Conservation (phyloP, 2,888 invertebrate species). For the Augochlorella aurata region DNA sequence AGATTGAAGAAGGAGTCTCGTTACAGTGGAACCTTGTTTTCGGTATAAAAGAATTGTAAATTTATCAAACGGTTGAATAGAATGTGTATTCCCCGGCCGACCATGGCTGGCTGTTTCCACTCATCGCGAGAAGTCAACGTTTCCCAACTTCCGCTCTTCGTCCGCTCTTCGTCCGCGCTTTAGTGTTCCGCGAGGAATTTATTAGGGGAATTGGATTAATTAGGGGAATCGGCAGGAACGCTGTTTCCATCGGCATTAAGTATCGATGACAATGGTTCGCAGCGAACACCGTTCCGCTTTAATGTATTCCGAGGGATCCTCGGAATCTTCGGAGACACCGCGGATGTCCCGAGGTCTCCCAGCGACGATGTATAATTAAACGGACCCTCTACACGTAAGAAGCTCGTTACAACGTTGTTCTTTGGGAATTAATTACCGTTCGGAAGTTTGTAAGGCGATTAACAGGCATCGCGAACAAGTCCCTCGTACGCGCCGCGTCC, state of each 20-base stretch:
- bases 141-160: background rate
- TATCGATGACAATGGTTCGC: slow-evolving; percentile 25
- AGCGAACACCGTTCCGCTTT: slow-evolving; percentile 33
- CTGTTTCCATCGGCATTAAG: background rate
- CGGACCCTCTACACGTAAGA: slow-evolving; percentile 39
- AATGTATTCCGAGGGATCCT: slow-evolving; percentile 46
- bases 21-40: too few relatives aligned
- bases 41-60: too few relatives aligned
- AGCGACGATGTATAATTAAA: slow-evolving; percentile 48
- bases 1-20: too few relatives aligned
- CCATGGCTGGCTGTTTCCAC: background rate
- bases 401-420: slow-evolving; percentile 48
- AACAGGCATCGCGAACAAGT: slow-evolving; percentile 31
- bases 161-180: background rate
- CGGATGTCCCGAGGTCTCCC: background rate
- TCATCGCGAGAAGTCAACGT: background rate
- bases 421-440: slow-evolving; percentile 52
- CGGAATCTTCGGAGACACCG: slow-evolving; percentile 28
- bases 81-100: too few relatives aligned
- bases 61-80: too few relatives aligned
- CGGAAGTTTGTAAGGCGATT: slow-evolving; percentile 52
- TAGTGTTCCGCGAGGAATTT: background rate
- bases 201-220: background rate
- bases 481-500: background rate
- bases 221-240: background rate